Evolutionary conservation across 2,113 vertebrate species (phyloP).

Genomic region (Puma concolor): DNA sequence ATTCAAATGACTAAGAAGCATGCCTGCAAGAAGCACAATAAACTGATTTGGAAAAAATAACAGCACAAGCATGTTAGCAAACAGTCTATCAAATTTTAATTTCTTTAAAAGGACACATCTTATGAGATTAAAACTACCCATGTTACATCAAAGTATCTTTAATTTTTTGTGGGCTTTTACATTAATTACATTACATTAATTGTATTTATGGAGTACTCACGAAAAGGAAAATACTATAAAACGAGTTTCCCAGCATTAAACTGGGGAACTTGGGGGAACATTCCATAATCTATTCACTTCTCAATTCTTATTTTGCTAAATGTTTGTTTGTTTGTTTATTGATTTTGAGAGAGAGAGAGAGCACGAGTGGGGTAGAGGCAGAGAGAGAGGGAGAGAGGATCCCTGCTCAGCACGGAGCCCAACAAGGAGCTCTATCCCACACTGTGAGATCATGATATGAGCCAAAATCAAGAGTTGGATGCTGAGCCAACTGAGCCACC

Average conservation of each 20-base stretch:
- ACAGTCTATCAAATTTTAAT: not conserved
- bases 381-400: too few species aligned
- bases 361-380: too few species aligned
- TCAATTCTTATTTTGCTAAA: not conserved
- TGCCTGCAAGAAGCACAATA: not conserved
- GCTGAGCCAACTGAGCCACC: too few species aligned
- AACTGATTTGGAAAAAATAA: not conserved
- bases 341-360: too few species aligned
- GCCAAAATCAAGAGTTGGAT: too few species aligned
- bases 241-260: conserved; percentile 22
- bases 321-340: too few species aligned
- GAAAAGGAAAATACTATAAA: conserved; percentile 38
- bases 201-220: conserved; percentile 9
- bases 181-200: not conserved
- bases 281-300: conserved; percentile 38
- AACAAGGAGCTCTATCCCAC: too few species aligned
- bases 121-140: conserved; percentile 29
- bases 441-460: too few species aligned
- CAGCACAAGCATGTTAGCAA: not conserved
- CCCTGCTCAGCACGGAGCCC: too few species aligned
- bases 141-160: not conserved
- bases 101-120: not conserved
- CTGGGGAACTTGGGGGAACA: not conserved
- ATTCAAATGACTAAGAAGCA: not conserved
- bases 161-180: not conserved